A percentile compares a stretch with the other conserved stretches of the same genome.
Evolutionary conservation across 2,888 invertebrate species (phyloP).

Genomic region (Heteropelma amictum): DNA sequence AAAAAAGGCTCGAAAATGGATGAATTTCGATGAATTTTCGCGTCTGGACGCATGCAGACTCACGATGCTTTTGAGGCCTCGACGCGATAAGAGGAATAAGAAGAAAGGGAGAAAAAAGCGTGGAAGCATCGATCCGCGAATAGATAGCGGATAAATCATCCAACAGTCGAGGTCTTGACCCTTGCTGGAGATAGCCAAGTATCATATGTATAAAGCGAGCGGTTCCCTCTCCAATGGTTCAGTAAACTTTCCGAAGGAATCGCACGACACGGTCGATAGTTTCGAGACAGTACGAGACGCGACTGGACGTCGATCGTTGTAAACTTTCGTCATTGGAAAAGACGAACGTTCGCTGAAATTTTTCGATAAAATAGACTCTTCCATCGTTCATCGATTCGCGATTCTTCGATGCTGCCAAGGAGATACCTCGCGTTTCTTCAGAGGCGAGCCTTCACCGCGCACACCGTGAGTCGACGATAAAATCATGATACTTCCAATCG

Average conservation of each 20-base stretch:
- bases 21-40: too few species aligned
- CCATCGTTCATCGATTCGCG: background rate
- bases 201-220: conserved; percentile 62
- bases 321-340: too few species aligned
- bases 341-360: background rate
- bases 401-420: conserved; percentile 57
- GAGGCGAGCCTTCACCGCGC: conserved; percentile 55
- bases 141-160: conserved; percentile 15
- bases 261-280: conserved; percentile 58
- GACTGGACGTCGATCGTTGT: conserved; percentile 23
- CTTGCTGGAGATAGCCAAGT: conserved; percentile 55
- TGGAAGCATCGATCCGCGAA: conserved; percentile 17
- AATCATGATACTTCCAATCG: background rate
- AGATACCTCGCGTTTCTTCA: conserved; percentile 41
- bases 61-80: background rate
- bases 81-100: conserved; percentile 1
- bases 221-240: conserved; percentile 56
- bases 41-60: too few species aligned
- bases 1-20: too few species aligned
- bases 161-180: conserved; percentile 61
- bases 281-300: conserved; percentile 43
- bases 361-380: too few species aligned
- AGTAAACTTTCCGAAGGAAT: conserved; percentile 60
- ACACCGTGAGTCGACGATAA: conserved; percentile 51
- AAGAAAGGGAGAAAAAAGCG: background rate